Base-by-base conservation (phyloP, 2,888 invertebrate species). In the Adelognathus sp. region DNA sequence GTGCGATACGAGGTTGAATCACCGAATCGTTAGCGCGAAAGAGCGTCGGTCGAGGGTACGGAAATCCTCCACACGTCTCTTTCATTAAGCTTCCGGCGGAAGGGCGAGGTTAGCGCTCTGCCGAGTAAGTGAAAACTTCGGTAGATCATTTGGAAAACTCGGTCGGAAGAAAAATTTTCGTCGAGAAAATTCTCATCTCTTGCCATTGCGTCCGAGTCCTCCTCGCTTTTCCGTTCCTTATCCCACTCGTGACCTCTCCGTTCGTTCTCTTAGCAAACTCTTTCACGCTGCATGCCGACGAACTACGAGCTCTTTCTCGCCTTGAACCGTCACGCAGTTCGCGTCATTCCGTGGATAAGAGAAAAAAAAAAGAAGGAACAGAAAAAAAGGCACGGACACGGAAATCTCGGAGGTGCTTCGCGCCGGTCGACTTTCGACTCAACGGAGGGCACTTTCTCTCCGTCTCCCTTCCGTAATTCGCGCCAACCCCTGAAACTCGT, bases 101-200 rank as follows among this genome's bases (percentile, higher is more conserved):
- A 18, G 36, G 60, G n/a, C 44, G 54, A 33, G 7, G 16, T 11
- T 50, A 5, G 60, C 36, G 54, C 50, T n/a, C n/a, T n/a, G n/a
- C 76, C 44, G 73, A 82, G 80, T 82, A 84, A 83, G 76, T 82
- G 82, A 84, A 84, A 81, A 83, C 70, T 84, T 75, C 66, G 63
- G 36, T 77, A 76, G 73, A 83, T 80, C 63, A 72, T 79, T 78
- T 72, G 79, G 67, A 71, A 81, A 82, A 83, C 72, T 82, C 71
- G 33, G 31, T 39, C 33, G 11, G 39, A 16, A 54, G 27, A 9
- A 58, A 80, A 83, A 76, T 83, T 50, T 80, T 75, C 74, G 56
- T 76, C 67, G 27, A 52, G 71, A 46, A 39, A 64, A 80, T 61
- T 66, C 73, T 61, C 11, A 9, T 16, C 52, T 41, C n/a, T 18